These are phyloP conservation scores for Cremastinae sp. DNA, from an alignment of 2,888 invertebrate genomes.

Conservation along the genomic window DNA sequence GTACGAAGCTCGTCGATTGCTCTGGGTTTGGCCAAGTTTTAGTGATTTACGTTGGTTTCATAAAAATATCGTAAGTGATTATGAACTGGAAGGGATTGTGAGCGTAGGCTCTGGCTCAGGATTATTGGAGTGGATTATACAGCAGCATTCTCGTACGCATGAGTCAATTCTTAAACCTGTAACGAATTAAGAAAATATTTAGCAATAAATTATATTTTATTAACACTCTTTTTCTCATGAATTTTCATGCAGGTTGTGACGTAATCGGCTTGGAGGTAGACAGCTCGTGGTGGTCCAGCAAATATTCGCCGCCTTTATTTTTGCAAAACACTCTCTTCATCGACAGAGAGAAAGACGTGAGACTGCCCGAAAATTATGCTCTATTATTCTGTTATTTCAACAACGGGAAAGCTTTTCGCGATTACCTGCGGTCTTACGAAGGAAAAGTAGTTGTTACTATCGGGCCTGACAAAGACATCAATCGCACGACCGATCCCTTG, in stretches of 20 bases:
- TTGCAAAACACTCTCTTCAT: conserved; percentile 73
- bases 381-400: conserved; percentile 92
- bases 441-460: conserved; percentile 88
- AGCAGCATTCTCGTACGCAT: conserved; percentile 83
- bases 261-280: conserved; percentile 90
- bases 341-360: conserved; percentile 65
- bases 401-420: conserved; percentile 85
- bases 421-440: conserved; percentile 85
- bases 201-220: neutral
- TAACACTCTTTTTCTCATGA: too few relatives aligned
- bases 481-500: conserved; percentile 87
- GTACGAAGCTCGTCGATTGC: conserved; percentile 82
- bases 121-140: conserved; percentile 90
- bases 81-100: conserved; percentile 82
- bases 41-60: conserved; percentile 85
- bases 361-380: conserved; percentile 82
- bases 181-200: too few relatives aligned
- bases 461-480: conserved; percentile 85
- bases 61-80: conserved; percentile 79
- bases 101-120: conserved; percentile 92
- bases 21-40: conserved; percentile 89
- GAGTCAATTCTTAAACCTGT: conserved; percentile 57
- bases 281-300: conserved; percentile 89
- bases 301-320: conserved; percentile 88
- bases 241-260: conserved; percentile 81